A percentile compares a stretch with the other conserved stretches of the same genome.
phyloP scores from a whole-genome alignment of 2,888 invertebrate genomes.

The Halictus ligatus region DNA sequence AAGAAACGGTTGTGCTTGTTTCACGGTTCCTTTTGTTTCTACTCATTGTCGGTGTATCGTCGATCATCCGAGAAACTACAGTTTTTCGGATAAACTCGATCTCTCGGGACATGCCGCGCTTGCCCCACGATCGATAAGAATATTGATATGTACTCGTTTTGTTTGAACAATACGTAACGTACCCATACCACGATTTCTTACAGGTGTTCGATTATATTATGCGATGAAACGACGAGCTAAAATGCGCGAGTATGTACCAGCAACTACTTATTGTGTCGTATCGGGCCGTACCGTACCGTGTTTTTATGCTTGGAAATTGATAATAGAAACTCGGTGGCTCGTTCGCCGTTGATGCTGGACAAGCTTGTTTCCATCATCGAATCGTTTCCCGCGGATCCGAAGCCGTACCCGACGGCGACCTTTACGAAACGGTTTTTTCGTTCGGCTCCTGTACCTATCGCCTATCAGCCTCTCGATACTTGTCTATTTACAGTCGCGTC shows the following conservation, averaged over 20 bases:
- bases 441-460: not conserved
- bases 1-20: too few relatives aligned
- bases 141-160: not conserved
- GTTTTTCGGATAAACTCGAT: not conserved
- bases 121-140: not conserved
- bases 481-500: constrained; percentile 28
- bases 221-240: not conserved
- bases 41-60: not conserved
- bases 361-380: not conserved
- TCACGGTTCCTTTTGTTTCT: not conserved
- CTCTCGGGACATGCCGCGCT: not conserved
- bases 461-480: not conserved
- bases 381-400: not conserved
- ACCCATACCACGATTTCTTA: not conserved
- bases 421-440: constrained; percentile 4
- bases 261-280: not conserved
- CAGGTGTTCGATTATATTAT: not conserved
- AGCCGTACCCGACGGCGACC: not conserved
- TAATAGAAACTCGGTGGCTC: not conserved
- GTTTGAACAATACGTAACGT: not conserved
- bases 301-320: not conserved
- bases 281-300: not conserved
- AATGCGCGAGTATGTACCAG: not conserved
- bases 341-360: not conserved
- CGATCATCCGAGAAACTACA: not conserved